Conservation (phyloP, 2,888 invertebrate genomes). For the Mythimna ferrago region DNA sequence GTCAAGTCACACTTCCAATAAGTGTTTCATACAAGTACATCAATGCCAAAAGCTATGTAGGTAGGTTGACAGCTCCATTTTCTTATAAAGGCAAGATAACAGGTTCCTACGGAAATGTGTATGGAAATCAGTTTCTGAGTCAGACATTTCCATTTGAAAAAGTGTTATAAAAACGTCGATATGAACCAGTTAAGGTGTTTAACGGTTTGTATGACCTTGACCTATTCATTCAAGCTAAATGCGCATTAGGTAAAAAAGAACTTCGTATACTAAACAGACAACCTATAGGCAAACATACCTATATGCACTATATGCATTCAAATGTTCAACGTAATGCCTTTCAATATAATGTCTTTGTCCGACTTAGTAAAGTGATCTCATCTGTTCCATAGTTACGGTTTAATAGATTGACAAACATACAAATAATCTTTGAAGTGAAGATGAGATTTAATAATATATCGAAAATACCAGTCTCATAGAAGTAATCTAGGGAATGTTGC, state of each 20-base stretch:
- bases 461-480: not conserved
- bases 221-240: slow-evolving; percentile 30
- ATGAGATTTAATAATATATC: not conserved
- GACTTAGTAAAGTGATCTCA: not conserved
- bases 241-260: slow-evolving; percentile 10
- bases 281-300: not conserved
- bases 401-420: slow-evolving; percentile 14
- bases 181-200: slow-evolving; percentile 28
- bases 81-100: slow-evolving; percentile 34
- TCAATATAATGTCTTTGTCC: not conserved
- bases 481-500: no score
- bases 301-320: not conserved
- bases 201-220: slow-evolving; percentile 42
- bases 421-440: slow-evolving; percentile 7
- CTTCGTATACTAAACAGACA: no score
- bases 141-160: slow-evolving; percentile 31
- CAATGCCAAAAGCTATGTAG: slow-evolving; percentile 28
- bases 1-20: slow-evolving; percentile 24
- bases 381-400: not conserved
- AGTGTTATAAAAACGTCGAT: slow-evolving; percentile 20
- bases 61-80: slow-evolving; percentile 28
- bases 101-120: slow-evolving; percentile 26
- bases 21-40: not conserved
- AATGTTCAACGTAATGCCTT: not conserved
- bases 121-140: slow-evolving; percentile 39